Evolutionary conservation across 2,797 vertebrate species (phyloP), one percentile per base, ranked within the genome.

Genomic region (Alosa sapidissima): DNA sequence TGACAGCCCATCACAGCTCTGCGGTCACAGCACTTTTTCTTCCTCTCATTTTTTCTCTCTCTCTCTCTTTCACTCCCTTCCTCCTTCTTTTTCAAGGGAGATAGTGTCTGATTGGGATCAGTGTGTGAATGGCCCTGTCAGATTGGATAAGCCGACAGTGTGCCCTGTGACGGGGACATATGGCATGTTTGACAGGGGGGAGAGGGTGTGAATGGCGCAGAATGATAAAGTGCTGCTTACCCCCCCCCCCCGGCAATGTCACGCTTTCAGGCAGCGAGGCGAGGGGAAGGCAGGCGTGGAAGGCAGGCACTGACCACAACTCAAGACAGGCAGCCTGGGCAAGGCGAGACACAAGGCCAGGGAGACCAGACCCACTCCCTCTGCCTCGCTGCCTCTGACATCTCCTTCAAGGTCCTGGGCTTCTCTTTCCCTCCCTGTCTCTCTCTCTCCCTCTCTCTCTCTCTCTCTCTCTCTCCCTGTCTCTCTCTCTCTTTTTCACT

Each of bases 91-190:
- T 78, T 78, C 41, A 19, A 47, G 72, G 33, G 72, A 45, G 72
- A 45, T 19, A 45, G 72, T 92, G 95, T 94, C 93, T 95, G 94
- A 95, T 95, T 95, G 94, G 94, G 92, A 95, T 92, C 92, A 91
- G 92, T 93, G 95, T 95, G 94, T 94, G 94, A 95, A 95, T 94
- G 94, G 95, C 94, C 94, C 93, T 95, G 95, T 95, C 95, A 96
- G 94, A 95, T 93, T 94, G 93, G 92, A 95, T 94, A 95, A 95
- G 94, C 94, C 94, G 93, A 93, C 92, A 93, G 93, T 93, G 93
- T 92, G 93, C 94, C 95, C 94, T 94, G 93, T 94, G 94, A 94
- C 91, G 93, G 93, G 94, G 94, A 96, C 95, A 96, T 95, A 95
- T 96, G 95, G 95, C 94, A 93, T 94, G 93, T 95, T 95, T 96